Evolutionary conservation across 2,113 vertebrate genomes (phyloP), one percentile per base, ranked within the genome.

Genomic region (Poecilia latipinna): DNA sequence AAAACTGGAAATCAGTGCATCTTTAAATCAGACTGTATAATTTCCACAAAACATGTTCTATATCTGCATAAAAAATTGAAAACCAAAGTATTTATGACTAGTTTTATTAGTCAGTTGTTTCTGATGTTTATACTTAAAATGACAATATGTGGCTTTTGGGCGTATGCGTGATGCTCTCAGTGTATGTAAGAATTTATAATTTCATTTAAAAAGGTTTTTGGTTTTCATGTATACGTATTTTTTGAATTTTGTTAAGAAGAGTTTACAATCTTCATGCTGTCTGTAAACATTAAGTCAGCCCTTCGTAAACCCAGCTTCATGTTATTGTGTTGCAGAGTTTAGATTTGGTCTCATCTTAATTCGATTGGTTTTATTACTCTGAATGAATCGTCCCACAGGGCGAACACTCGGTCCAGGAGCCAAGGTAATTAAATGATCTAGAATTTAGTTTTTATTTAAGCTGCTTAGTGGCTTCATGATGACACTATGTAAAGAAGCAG

Each of bases 351-450:
- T 51, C 6, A 51, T 51, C 42, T 62, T 83, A 72, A 83, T 83
- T 80, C 67, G 48, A 32, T 61, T 1, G 26, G 1, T 35, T 70
- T 63, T 48, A 75, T 83, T 63, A 69, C 26, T 35, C 44, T 29
- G 37, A 69, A 28, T 67, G 37, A 39, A 60, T 74, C 4, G 75
- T 80, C 71, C 77, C 73, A 31, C 33, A 35, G 65, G 10, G 13
- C n/a, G 28, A 72, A 24, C 51, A 74, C 57, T 44, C 70, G 61
- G 57, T 42, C 10, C 8, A 44, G 70, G 76, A 72, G 29, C 66
- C 66, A 78, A 74, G 67, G 28, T 39, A 64, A 80, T 86, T 70
- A 79, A 75, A 67, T 37, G 35, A 5, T 57, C 26, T 48, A 0
- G 65, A 51, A 57, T 76, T 66, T 63, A 3, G 60, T 33, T 57